Evolutionary conservation across 2,113 vertebrate genomes (phyloP).

Genomic region (Sarotherodon lohbergeri): DNA sequence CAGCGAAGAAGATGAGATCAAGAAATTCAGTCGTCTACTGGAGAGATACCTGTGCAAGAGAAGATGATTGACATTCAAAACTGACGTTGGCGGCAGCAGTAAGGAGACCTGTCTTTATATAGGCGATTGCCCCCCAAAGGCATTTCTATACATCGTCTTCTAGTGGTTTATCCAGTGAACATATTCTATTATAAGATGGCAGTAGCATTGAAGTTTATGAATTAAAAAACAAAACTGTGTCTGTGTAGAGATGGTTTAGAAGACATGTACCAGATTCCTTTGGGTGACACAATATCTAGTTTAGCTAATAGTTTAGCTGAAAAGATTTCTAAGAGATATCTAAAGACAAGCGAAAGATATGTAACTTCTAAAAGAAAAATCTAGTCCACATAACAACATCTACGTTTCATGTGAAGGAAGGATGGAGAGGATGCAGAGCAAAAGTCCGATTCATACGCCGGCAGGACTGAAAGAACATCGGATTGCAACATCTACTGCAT

Average conservation of each 20-base stretch:
- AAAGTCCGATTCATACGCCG: not conserved
- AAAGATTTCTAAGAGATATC: not conserved
- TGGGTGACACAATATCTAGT: not conserved
- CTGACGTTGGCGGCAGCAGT: not conserved
- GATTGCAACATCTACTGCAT: not conserved
- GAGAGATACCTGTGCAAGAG: conserved; percentile 58
- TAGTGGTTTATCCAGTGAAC: not conserved
- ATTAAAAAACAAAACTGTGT: not conserved
- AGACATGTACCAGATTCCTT: not conserved
- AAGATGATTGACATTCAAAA: conserved; percentile 50
- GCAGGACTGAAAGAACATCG: not conserved
- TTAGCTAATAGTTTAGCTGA: not conserved
- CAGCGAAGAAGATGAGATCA: conserved; percentile 61
- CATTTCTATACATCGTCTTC: not conserved
- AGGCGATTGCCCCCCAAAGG: not conserved
- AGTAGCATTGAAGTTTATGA: not conserved
- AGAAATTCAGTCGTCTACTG: conserved; percentile 69
- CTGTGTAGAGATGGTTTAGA: not conserved
- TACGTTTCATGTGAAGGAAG: not conserved
- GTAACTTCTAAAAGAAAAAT: not conserved
- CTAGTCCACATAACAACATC: not conserved
- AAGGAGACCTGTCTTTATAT: not conserved
- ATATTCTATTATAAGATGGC: not conserved
- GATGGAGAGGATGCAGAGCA: conserved; percentile 1
- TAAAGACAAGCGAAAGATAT: not conserved